Percentiles rank a stretch among this genome's conserved stretches.
phyloP scores from a whole-genome alignment of 2,888 invertebrate genomes.

The Tenodera sinensis region DNA sequence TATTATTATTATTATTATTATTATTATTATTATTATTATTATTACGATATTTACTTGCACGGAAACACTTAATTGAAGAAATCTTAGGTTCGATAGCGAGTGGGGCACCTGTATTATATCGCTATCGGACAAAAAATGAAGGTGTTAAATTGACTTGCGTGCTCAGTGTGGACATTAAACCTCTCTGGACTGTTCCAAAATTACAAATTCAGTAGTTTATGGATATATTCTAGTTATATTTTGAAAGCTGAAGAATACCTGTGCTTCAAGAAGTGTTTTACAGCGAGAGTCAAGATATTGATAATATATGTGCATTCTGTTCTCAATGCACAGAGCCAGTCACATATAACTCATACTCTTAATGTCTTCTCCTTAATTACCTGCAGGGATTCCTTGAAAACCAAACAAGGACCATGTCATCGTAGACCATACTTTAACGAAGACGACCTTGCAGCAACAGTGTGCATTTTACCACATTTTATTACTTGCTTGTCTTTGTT shows the following conservation, averaged over 20 bases:
- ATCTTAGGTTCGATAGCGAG: no score
- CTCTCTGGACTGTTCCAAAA: no score
- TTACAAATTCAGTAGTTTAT: no score
- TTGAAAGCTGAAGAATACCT: neutral
- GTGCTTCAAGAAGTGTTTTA: neutral
- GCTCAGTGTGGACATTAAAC: no score
- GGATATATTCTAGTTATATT: neutral
- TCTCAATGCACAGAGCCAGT: neutral
- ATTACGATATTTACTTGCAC: no score
- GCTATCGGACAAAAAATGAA: no score
- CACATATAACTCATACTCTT: neutral
- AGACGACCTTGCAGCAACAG: neutral
- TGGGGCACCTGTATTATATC: no score
- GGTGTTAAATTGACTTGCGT: no score
- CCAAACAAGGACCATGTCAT: neutral
- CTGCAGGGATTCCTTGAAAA: neutral
- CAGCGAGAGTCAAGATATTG: neutral
- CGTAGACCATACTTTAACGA: neutral
- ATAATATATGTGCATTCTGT: neutral
- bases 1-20: no score
- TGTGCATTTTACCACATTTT: neutral
- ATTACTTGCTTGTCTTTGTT: neutral
- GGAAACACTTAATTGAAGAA: no score
- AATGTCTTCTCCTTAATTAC: neutral
- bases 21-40: no score